phyloP scores from a whole-genome alignment of 2,113 vertebrate genomes.

The Eulemur rufifrons region DNA sequence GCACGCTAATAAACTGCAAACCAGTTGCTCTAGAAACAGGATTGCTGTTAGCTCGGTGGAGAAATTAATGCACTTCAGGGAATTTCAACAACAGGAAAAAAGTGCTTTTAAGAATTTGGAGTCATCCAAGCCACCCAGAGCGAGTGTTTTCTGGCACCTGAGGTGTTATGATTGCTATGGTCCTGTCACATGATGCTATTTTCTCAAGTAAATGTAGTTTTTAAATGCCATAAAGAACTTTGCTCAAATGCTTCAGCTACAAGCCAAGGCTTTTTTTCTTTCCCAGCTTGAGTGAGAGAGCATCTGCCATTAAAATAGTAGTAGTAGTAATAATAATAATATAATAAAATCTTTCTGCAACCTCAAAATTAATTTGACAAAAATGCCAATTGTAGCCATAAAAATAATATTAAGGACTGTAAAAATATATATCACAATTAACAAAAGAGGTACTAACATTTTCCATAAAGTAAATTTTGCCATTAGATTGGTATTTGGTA shows the following conservation, averaged over 20 bases:
- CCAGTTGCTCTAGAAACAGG: constrained; percentile 76
- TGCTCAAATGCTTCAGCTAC: constrained; percentile 43
- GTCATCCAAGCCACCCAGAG: constrained; percentile 76
- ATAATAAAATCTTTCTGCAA: not conserved
- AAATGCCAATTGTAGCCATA: not conserved
- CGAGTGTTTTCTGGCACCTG: constrained; percentile 79
- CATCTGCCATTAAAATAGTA: not conserved
- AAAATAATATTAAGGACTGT: not conserved
- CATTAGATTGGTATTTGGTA: not conserved
- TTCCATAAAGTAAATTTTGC: not conserved
- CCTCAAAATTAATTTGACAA: not conserved
- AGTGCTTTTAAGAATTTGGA: constrained; percentile 75
- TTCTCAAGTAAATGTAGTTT: constrained; percentile 65
- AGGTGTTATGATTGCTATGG: constrained; percentile 79
- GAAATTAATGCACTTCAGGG: constrained; percentile 78
- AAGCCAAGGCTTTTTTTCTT: not conserved
- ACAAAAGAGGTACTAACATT: not conserved
- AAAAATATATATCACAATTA: not conserved
- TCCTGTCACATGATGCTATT: constrained; percentile 75
- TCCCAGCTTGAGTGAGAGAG: not conserved
- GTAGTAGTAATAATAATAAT: not conserved
- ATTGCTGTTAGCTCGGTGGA: constrained; percentile 69
- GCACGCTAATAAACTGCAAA: constrained; percentile 79
- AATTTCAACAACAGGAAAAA: constrained; percentile 71
- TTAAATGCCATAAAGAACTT: constrained; percentile 56